phyloP scores from a whole-genome alignment of 2,113 vertebrate species.

The Haliaeetus leucogaster region DNA sequence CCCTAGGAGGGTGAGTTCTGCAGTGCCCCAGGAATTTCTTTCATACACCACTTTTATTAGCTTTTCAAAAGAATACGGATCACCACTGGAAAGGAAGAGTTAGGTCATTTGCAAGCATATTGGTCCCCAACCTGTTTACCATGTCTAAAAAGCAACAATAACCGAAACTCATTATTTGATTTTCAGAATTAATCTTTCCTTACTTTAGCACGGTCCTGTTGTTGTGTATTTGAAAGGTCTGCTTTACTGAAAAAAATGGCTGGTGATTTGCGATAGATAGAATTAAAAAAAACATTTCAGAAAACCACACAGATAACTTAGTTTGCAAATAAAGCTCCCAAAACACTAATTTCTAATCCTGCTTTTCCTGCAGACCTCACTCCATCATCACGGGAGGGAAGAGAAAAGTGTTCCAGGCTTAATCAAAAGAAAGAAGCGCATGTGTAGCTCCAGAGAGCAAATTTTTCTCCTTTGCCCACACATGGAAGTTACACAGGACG shows the following conservation, averaged over 20 bases:
- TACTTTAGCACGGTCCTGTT: not conserved
- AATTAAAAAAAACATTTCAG: not conserved
- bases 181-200: not conserved
- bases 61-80: slow-evolving; percentile 64
- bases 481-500: not conserved
- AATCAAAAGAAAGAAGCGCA: not conserved
- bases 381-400: not conserved
- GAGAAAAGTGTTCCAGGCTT: not conserved
- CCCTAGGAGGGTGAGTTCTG: slow-evolving; percentile 63
- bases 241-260: not conserved
- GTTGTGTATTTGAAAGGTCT: not conserved
- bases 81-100: slow-evolving; percentile 58
- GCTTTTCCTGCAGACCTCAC: not conserved
- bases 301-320: not conserved
- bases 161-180: not conserved
- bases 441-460: not conserved
- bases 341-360: not conserved
- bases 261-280: not conserved
- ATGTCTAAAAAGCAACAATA: not conserved
- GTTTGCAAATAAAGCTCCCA: not conserved
- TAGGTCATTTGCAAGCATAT: slow-evolving; percentile 38
- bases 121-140: slow-evolving; percentile 33
- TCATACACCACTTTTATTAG: slow-evolving; percentile 68
- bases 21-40: slow-evolving; percentile 66
- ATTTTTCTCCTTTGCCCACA: slow-evolving; percentile 29